Evolutionary conservation across 2,113 vertebrate species (phyloP).

Genomic region (Sylvia atricapilla): DNA sequence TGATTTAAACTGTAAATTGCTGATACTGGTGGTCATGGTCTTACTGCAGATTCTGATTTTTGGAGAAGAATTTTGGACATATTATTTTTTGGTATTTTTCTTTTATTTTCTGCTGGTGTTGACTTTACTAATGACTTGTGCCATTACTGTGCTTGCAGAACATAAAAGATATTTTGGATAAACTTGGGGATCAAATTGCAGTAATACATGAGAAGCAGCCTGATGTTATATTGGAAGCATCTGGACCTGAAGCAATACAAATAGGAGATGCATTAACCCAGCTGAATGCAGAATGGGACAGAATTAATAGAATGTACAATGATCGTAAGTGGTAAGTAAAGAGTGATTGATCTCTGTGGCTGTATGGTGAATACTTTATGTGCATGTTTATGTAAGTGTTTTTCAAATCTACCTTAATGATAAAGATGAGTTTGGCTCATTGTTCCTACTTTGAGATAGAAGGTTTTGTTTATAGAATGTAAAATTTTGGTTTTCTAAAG

Average conservation of each 20-base stretch:
- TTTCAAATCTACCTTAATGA: background rate
- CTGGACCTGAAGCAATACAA: slow-evolving; percentile 83
- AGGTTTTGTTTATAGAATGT: background rate
- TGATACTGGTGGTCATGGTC: background rate
- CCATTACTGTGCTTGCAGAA: slow-evolving; percentile 72
- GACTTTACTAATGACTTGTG: background rate
- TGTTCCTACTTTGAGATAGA: background rate
- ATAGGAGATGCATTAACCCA: slow-evolving; percentile 86
- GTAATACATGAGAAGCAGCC: slow-evolving; percentile 87
- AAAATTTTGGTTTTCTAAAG: background rate
- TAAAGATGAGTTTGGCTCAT: background rate
- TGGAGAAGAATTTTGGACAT: background rate
- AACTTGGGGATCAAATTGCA: slow-evolving; percentile 83
- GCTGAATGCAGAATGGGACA: slow-evolving; percentile 90
- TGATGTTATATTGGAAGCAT: slow-evolving; percentile 83
- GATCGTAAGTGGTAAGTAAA: slow-evolving; percentile 86
- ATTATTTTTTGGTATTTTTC: background rate
- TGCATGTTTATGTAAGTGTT: background rate
- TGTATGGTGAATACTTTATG: background rate
- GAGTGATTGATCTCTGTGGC: background rate
- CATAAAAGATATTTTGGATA: slow-evolving; percentile 87
- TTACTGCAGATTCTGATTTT: background rate
- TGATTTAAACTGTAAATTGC: background rate
- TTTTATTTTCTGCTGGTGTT: background rate
- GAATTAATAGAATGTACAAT: slow-evolving; percentile 88